These are phyloP conservation scores for Saturnia japonica DNA, from an alignment of 2,888 invertebrate genomes.

Conservation along the genomic window DNA sequence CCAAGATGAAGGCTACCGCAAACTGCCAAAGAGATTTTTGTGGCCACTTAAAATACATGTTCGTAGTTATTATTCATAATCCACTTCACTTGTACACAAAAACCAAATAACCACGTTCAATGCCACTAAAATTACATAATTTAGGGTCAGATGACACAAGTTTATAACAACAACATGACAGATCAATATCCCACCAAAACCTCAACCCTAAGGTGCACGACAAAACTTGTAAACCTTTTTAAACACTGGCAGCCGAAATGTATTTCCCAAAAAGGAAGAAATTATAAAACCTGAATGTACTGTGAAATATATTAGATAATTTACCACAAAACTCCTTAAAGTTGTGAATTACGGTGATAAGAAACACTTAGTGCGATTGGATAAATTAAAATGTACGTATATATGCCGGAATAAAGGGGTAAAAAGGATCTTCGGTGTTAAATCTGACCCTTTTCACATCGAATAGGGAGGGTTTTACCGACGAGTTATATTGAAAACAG, in stretches of 20 bases:
- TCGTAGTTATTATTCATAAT: too few relatives aligned
- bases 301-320: background rate
- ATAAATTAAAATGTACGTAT: conserved; percentile 27
- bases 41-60: too few relatives aligned
- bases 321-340: background rate
- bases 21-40: too few relatives aligned
- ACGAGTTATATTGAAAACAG: background rate
- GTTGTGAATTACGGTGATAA: conserved; percentile 19
- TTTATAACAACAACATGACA: too few relatives aligned
- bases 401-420: conserved; percentile 23
- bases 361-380: conserved; percentile 22
- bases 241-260: background rate
- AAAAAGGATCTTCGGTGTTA: conserved; percentile 18
- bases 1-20: too few relatives aligned
- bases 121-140: too few relatives aligned
- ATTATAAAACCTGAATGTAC: background rate
- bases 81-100: too few relatives aligned
- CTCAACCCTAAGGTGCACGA: background rate
- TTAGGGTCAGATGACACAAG: too few relatives aligned
- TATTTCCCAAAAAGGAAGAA: background rate
- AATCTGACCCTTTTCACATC: conserved; percentile 14
- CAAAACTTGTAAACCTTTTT: background rate
- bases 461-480: background rate
- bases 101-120: too few relatives aligned
- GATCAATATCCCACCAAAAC: too few relatives aligned